Base-by-base conservation (phyloP, 2,113 vertebrate genomes). In the Paedocypris sp. region DNA sequence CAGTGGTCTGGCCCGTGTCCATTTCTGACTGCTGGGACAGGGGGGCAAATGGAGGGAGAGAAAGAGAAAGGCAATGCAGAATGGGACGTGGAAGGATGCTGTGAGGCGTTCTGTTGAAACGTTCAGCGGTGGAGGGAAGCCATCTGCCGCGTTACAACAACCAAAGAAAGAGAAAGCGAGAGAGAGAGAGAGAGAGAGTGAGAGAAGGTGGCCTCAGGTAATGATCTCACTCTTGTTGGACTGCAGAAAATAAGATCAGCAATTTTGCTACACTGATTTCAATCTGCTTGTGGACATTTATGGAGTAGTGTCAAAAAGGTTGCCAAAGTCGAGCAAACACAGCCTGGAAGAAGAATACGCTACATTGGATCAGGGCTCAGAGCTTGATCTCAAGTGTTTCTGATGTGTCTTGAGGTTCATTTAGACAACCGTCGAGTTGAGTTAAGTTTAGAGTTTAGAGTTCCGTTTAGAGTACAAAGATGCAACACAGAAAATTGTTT, bases 61-160 rank as follows among this genome's bases (percentile, higher is more conserved):
- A 33, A 29, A 22, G n/a, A 11, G 16, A 38, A 13, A 54, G 53
- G 45, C 31, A 6, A 38, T 23, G 41, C 18, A 12, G 31, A 47
- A 36, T 36, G 53, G 25, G 15, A 41, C 18, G 42, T 31, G 49
- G 38, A 56, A 15, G 54, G 60, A 60, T 64, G 69, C 69, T 68
- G 69, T 16, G 56, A 68, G 52, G n/a, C 50, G 19, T 67, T 71
- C 60, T 67, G 69, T 64, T 46, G 38, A 68, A 68, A 33, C 38
- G 43, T 56, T 71, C 57, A 67, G 60, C 6, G 31, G 49, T 52
- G n/a, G 51, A 60, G 60, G 13, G 39, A 18, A 56, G 48, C 65
- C 65, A 71, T 68, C 65, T 71, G 69, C 58, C 52, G 48, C 38
- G 33, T 43, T 42, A 32, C 60, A 66, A 25, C 23, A 56, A 41